phyloP scores from a whole-genome alignment of 2,113 vertebrate species.

The Caretta caretta region DNA sequence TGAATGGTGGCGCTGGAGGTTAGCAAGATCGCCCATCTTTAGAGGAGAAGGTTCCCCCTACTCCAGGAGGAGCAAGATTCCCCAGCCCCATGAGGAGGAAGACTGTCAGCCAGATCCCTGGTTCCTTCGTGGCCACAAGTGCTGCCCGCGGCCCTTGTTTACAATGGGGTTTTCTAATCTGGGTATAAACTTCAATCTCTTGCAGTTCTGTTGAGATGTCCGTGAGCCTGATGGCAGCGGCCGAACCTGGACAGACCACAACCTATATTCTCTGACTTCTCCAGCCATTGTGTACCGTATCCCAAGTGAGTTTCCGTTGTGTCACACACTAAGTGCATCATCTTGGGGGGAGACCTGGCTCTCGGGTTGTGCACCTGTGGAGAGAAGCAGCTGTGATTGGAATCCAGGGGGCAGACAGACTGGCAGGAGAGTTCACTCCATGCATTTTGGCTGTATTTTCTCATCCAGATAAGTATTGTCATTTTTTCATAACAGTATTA shows the following conservation, averaged over 20 bases:
- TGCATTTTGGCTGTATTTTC: conserved; percentile 41
- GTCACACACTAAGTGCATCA: neutral
- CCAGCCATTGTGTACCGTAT: conserved; percentile 63
- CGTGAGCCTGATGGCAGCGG: conserved; percentile 20
- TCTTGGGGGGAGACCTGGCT: neutral
- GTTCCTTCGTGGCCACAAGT: neutral
- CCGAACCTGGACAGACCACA: conserved; percentile 10
- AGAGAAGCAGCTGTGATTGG: conserved; percentile 1
- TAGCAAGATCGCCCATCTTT: neutral
- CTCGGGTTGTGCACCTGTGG: neutral
- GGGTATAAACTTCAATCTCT: conserved; percentile 49
- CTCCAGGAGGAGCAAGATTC: neutral
- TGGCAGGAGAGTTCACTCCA: conserved; percentile 51
- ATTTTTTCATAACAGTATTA: conserved; percentile 71
- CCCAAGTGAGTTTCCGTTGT: conserved; percentile 67
- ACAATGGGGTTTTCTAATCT: neutral
- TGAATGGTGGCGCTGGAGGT: neutral
- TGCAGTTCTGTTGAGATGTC: conserved; percentile 76
- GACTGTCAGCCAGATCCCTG: neutral
- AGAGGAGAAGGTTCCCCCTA: neutral
- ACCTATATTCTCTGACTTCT: conserved; percentile 19
- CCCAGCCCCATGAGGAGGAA: neutral
- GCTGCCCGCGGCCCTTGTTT: neutral
- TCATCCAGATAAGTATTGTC: conserved; percentile 64
- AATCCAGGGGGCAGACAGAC: conserved; percentile 2